Conservation (phyloP, 2,113 vertebrate genomes). For the Aegithalos caudatus region DNA sequence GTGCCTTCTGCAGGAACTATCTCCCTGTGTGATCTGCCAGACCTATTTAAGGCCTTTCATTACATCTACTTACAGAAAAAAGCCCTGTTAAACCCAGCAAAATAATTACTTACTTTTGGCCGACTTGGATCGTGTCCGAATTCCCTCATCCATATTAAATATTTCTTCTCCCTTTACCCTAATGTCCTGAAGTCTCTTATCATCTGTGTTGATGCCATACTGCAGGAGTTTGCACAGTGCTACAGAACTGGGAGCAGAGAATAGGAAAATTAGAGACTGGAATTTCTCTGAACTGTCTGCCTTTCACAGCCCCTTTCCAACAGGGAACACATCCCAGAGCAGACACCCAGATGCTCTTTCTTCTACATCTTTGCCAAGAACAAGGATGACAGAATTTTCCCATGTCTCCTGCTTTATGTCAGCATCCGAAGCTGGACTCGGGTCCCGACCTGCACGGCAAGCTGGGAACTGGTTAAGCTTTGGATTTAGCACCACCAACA, state of each 20-base stretch:
- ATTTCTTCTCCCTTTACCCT: constrained; percentile 96
- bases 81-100: background rate
- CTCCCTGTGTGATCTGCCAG: background rate
- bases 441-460: background rate
- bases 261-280: rapidly evolving
- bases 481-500: background rate
- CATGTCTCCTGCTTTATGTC: background rate
- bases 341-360: background rate
- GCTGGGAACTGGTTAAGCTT: background rate
- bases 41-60: background rate
- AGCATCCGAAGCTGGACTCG: background rate
- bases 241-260: constrained; percentile 80
- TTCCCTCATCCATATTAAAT: constrained; percentile 87
- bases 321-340: background rate
- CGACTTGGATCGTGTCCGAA: constrained; percentile 92
- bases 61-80: background rate
- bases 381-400: background rate
- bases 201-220: constrained; percentile 91
- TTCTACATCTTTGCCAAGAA: background rate
- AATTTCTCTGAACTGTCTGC: background rate
- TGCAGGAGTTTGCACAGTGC: constrained; percentile 95
- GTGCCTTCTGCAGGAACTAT: background rate
- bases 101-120: constrained; percentile 83
- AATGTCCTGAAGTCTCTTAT: constrained; percentile 94
- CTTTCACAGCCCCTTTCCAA: background rate